Evolutionary conservation across 1,140 invertebrate genomes (phyloP), one percentile per base, ranked within the genome.

Genomic region (Zaprionus lachaisei): DNA sequence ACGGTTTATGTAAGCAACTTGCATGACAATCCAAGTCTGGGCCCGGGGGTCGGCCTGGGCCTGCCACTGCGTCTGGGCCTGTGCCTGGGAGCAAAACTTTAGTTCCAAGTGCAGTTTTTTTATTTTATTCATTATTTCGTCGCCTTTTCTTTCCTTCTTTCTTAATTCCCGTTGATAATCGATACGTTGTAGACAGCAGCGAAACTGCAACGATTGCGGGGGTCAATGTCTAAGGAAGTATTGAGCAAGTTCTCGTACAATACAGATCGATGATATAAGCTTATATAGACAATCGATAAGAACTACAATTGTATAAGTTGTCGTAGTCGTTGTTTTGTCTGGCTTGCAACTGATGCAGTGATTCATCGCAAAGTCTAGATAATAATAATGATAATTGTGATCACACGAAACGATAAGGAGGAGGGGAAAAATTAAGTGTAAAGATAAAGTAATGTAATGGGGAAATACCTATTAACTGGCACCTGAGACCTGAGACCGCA

Each of bases 1-100:
- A 68, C 38, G 56, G 62, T 83, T 87, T 87, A 87, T 86, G 83
- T 85, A 87, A 86, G 83, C 83, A 73, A 75, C n/a, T 38, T 55
- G 72, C 76, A 81, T 77, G 79, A 65, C 66, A 17, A 20, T 31
- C 22, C 26, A 51, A 51, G 47, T 51, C 47, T 51, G 54, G 79
- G 71, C 56, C 41, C 17, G 38, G 11, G 41, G 4, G 44, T 20
- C 22, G 38, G 26, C 34, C 28, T 26, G 12, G 5, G 51, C 24
- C 54, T 56, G 22, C 12, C n/a, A 28, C 28, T 51, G 11, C 14
- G 51, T 28, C 41, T 56, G 22, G 26, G 31, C 56, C 41, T 55
- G 22, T 15, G 31, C 56, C 47, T 78, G 72, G 72, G 67, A 75
- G 66, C 61, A 61, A 69, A 65, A 70, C 49, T 57, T 56, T 76